Conservation (phyloP, 2,797 vertebrate genomes). For the Ciconia nigra region DNA sequence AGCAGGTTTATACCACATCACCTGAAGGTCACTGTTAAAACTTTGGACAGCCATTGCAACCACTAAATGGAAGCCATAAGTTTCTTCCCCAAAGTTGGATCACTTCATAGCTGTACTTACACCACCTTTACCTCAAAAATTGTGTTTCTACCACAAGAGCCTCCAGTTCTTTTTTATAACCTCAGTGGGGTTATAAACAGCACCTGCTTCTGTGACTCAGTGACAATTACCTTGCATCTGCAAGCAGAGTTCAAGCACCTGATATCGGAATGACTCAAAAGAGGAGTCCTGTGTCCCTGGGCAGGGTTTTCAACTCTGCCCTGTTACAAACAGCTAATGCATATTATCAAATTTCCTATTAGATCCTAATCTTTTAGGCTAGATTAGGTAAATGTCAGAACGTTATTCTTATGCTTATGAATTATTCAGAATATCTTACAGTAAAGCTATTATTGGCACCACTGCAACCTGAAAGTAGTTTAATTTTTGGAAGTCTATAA, state of each 20-base stretch:
- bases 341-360: background rate
- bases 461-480: background rate
- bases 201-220: background rate
- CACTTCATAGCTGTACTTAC: accelerated
- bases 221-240: background rate
- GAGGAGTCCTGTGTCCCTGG: background rate
- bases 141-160: accelerated
- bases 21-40: background rate
- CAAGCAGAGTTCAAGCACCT: background rate
- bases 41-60: background rate
- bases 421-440: slow-evolving; percentile 32
- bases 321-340: background rate
- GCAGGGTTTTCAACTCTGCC: background rate
- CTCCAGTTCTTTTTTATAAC: background rate
- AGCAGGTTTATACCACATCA: background rate
- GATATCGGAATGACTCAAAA: background rate
- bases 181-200: background rate
- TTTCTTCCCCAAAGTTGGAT: background rate
- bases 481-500: background rate
- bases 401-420: slow-evolving; percentile 17
- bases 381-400: slow-evolving; percentile 24
- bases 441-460: background rate
- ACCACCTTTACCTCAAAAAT: background rate
- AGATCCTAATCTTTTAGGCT: slow-evolving; percentile 17
- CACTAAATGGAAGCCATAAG: background rate